Base-by-base conservation (phyloP, 2,113 vertebrate species). In the Melanerpes aurifrons region DNA sequence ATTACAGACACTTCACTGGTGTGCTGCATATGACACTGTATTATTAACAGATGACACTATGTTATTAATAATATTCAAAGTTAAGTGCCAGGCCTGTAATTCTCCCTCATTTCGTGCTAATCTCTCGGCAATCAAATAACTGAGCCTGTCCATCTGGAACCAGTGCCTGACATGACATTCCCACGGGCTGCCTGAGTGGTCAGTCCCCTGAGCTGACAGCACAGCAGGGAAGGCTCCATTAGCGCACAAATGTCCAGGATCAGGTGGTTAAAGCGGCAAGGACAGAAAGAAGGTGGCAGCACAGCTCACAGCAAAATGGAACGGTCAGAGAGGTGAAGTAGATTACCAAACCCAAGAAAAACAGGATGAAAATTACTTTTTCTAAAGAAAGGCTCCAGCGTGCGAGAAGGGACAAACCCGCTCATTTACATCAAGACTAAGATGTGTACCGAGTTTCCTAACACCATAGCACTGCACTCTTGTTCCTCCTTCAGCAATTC, bases 1-100 rank as follows among this genome's bases (percentile, higher is more conserved):
- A 53, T 81, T 76, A n/a, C 21, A 73, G 81, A 83, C 82, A 19
- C 26, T 37, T 7, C 2, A 35, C 56, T 29, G 85, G 56, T 70
- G 86, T 16, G 86, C 95, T 68, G 82, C 50, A 19, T 35, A 48
- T 3, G 8, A 45, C 90, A 82, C 94, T 25, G 45, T 61, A 56
- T 66, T 79, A 87, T 73, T 92, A 90, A 78, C 50, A 62, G 74
- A 82, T 20, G 62, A 58, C 93, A 92, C 69, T 48, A 1, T 57
- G 85, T 71, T 69, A 81, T 95, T 92, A 87, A 43, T 69, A 83
- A 89, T 18, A 61, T 11, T 87, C 85, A 58, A 66, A 90, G 57
- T 50, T 59, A 32, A 95, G 82, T 47, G 66, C 69, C 81, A 45
- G 92, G 88, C 45, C 92, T 32, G 77, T 53, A 61, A 84, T 89